Evolutionary conservation across 2,888 invertebrate genomes (phyloP), one percentile per base, ranked within the genome.

Genomic region (Orthosia gothica): DNA sequence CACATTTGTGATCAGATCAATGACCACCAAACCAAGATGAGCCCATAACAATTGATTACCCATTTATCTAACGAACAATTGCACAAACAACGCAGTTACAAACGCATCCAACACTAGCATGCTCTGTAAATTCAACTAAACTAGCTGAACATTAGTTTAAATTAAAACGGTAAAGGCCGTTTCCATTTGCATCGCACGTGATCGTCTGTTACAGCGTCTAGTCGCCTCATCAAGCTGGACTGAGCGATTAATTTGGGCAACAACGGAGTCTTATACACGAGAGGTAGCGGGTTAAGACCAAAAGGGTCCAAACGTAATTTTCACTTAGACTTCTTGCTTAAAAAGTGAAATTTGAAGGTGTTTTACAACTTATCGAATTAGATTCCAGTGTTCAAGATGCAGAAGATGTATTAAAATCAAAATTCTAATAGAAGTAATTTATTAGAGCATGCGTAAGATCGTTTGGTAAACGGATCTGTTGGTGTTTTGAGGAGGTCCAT

Each of bases 171-270:
- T 90, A 92, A 87, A 95, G 95, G 95, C 93, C 95, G 92, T 92
- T 91, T 95, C 90, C 94, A 96, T 96, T 96, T 95, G 96, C 95
- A 95, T 94, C 87, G 93, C 95, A 92, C 96, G 96, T 96, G 96
- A 95, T 92, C 90, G 96, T 96, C 96, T 96, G 95, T 91, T 88
- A 87, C 86, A 82, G 84, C 90, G 96, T 96, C 96, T 96, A 96
- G 95, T 93, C 95, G 90, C 85, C 92, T 93, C 95, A 95, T 96
- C 95, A 95, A 86, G 88, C 83, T 84, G 87, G 87, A 89, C 88
- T 82, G 88, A 86, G 88, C 91, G 92, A 94, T 93, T 95, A 94
- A 94, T 95, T 94, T 91, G 91, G 90, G 88, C 87, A 89, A 89
- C 87, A 88, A 82, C 63, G 68, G 69, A 85, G 86, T 61, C 16